Base-by-base conservation (phyloP, 2,797 vertebrate genomes). In the Ispidina lecontei region DNA sequence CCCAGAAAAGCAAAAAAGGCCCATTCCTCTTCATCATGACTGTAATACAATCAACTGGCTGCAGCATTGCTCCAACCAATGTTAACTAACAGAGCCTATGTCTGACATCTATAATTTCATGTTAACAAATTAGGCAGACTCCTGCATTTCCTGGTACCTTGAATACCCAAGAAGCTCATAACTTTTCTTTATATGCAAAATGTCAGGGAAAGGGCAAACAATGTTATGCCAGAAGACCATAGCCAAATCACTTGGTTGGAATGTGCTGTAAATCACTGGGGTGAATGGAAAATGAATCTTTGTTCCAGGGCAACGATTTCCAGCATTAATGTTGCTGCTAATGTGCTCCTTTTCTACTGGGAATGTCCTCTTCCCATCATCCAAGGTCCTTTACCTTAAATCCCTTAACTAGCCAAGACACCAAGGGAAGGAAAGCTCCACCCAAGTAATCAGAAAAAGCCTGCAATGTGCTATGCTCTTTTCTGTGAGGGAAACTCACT, bases 31-130 rank as follows among this genome's bases (percentile, higher is more conserved):
- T 96, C 94, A 95, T 96, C 96, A 96, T 93, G 90, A 93, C 91
- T 72, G 96, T 93, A 96, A 96, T 94, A 90, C 90, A 96, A 96
- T 96, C 94, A 96, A 94, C 93, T 77, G 88, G 95, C 94, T 95
- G 91, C 96, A 94, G 90, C 93, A 94, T 95, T 96, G 96, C 88
- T 96, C 94, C 74, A 94, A 92, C 90, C 93, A 93, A 93, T 3
- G 69, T 94, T 96, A 95, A 96, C 95, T 95, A 95, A 94, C 94
- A 89, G 84, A 94, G 93, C 59, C 90, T 93, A 47, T 92, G 95
- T 96, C 90, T 95, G 95, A 96, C 95, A 96, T 89, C 95, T 94
- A 91, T 95, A 96, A 96, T 96, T 96, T 96, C 93, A 90, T 95
- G 94, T 95, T 95, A 96, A 96, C 94, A 95, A 96, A 96, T 95